Base-by-base conservation (phyloP, 2,888 invertebrate genomes). In the Drosophila recens region DNA sequence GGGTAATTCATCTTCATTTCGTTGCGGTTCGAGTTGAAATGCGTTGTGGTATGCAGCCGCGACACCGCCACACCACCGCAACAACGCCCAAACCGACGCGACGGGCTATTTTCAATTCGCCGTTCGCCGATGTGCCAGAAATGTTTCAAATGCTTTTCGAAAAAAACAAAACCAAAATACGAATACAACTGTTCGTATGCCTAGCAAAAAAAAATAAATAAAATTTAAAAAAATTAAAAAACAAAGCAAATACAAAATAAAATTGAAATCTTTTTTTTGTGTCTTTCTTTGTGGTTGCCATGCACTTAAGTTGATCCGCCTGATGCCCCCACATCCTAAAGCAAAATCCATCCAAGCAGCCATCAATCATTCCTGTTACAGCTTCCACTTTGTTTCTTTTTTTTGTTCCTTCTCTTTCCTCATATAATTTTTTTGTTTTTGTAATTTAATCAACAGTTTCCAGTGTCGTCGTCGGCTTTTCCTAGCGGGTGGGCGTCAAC, bases 1-100 rank as follows among this genome's bases (percentile, higher is more conserved):
- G 79, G 88, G 90, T 90, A 90, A 90, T 90, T 90, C 90, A 89
- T 90, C 90, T 90, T 90, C 85, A 90, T 90, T 90, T 90, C 90
- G 88, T 88, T 90, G 89, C 88, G 87, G 90, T 90, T 90, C 90
- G 90, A 87, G 87, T 84, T 90, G 90, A 90, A 87, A 89, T 89
- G 86, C 88, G 73, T 63, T 67, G 89, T 75, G 86, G 85, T 85
- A 89, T 86, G 89, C 80, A 85, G 85, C 62, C 77, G 58, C 75
- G 66, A 72, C 80, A 80, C 78, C 64, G 68, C 69, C 54, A 64
- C 68, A 65, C 62, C 63, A 58, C 61, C 72, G 38, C 36, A 58
- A 65, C 36, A 58, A 65, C 67, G 42, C 11, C 45, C 62, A 58
- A 58, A 42, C 27, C 61, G 63, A 23, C 62, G 68, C 48, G 27